Conservation (phyloP, 1,140 invertebrate species). For the Ericerus pela region DNA sequence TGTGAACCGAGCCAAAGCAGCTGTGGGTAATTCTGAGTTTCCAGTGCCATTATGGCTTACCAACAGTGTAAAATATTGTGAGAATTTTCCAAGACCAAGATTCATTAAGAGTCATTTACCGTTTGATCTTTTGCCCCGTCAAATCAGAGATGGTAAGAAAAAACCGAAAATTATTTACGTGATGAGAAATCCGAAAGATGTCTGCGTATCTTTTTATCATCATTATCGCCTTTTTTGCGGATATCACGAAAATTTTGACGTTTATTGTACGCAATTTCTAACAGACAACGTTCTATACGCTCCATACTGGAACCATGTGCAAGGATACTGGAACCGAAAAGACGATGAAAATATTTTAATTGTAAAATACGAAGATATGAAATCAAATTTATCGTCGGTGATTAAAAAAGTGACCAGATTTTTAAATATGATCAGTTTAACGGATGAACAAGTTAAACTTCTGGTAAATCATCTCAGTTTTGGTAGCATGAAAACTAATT, state of each 20-base stretch:
- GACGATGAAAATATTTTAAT: constrained; percentile 33
- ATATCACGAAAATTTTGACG: constrained; percentile 32
- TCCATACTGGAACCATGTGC: constrained; percentile 27
- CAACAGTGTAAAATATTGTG: too few species aligned
- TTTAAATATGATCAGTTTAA: too few species aligned
- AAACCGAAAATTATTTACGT: constrained; percentile 46
- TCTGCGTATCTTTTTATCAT: constrained; percentile 42
- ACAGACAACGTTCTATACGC: constrained; percentile 28
- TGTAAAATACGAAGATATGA: constrained; percentile 34
- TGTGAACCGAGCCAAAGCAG: neutral
- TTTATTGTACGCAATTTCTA: constrained; percentile 34
- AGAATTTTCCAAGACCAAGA: constrained; percentile 24
- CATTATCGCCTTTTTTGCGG: constrained; percentile 33
- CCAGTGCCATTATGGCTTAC: too few species aligned
- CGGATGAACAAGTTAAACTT: neutral
- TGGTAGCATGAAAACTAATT: neutral
- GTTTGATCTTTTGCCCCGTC: constrained; percentile 29
- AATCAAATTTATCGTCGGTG: too few species aligned
- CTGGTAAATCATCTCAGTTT: neutral
- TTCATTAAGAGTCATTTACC: constrained; percentile 35
- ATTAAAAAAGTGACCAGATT: too few species aligned
- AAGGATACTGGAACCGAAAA: constrained; percentile 29
- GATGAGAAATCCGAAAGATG: constrained; percentile 45
- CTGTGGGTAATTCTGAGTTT: too few species aligned
- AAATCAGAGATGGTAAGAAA: constrained; percentile 25